A percentile compares a stretch with the other conserved stretches of the same genome.
Conservation (phyloP, 30 jellyfish, hydroid and myxozoan genomes). For the Catostylus mosaicus region DNA sequence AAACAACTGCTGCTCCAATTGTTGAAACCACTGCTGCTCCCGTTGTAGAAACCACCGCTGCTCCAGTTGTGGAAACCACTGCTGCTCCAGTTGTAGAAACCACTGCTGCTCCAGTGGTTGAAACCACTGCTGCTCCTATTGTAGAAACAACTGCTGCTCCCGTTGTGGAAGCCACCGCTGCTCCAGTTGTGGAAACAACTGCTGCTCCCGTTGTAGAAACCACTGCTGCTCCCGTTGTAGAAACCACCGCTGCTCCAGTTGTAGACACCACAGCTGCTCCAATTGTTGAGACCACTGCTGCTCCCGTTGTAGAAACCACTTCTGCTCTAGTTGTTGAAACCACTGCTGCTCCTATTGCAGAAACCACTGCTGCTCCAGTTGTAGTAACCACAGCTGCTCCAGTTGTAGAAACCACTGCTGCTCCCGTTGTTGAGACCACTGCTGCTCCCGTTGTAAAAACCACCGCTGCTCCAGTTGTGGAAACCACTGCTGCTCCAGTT, state of each 20-base stretch:
- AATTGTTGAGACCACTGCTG: slow-evolving; percentile 30
- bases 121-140: slow-evolving; percentile 50
- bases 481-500: slow-evolving; percentile 49
- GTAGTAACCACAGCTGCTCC: slow-evolving; percentile 50
- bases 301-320: slow-evolving; percentile 43
- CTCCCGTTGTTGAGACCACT: slow-evolving; percentile 36
- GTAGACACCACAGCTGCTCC: slow-evolving; percentile 57
- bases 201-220: slow-evolving; percentile 40
- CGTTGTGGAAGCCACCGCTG: slow-evolving; percentile 45
- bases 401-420: slow-evolving; percentile 57
- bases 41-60: slow-evolving; percentile 43
- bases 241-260: slow-evolving; percentile 54
- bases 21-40: slow-evolving; percentile 63
- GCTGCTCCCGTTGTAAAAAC: slow-evolving; percentile 38
- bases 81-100: slow-evolving; percentile 60
- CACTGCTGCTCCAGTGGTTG: slow-evolving; percentile 67
- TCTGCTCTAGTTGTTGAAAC: slow-evolving; percentile 51
- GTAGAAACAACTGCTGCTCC: slow-evolving; percentile 39
- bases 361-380: slow-evolving; percentile 23
- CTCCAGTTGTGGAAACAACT: slow-evolving; percentile 47
- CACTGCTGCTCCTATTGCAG: slow-evolving; percentile 25
- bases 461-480: slow-evolving; percentile 52
- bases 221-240: slow-evolving; percentile 44
- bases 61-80: slow-evolving; percentile 60
- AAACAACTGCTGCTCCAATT: slow-evolving; percentile 42